phyloP scores from a whole-genome alignment of 2,888 invertebrate genomes.

The Drosophila paracracens region DNA sequence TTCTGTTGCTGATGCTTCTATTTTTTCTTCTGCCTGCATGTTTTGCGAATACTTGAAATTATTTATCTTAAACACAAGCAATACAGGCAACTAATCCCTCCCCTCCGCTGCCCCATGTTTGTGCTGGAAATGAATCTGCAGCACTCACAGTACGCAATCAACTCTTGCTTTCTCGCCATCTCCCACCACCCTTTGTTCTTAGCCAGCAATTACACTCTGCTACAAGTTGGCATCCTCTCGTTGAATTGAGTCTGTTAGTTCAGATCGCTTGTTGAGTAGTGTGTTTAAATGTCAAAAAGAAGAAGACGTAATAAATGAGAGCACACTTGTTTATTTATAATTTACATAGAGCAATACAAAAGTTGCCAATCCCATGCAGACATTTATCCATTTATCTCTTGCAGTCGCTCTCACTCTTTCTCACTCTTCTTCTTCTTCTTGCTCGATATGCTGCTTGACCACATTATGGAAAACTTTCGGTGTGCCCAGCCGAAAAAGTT shows the following conservation, averaged over 20 bases:
- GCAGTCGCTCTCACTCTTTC: slow-evolving; percentile 9
- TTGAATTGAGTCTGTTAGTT: not conserved
- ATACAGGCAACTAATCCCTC: slow-evolving; percentile 2
- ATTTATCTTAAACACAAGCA: slow-evolving; percentile 38
- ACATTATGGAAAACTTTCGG: slow-evolving; percentile 64
- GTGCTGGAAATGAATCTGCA: slow-evolving; percentile 39
- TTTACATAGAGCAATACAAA: slow-evolving; percentile 51
- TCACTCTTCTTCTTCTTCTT: slow-evolving; percentile 2
- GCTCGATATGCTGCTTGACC: slow-evolving; percentile 32
- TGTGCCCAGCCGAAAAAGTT: slow-evolving; percentile 50
- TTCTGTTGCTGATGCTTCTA: slow-evolving; percentile 28
- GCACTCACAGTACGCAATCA: slow-evolving; percentile 55
- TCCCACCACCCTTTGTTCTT: not conserved
- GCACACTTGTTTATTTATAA: slow-evolving; percentile 75
- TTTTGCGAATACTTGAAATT: slow-evolving; percentile 36
- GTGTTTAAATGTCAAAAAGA: slow-evolving; percentile 29
- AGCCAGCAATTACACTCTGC: slow-evolving; percentile 22
- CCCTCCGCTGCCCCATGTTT: not conserved
- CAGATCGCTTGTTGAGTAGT: slow-evolving; percentile 21
- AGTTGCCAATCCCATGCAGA: slow-evolving; percentile 49
- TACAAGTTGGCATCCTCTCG: slow-evolving; percentile 4
- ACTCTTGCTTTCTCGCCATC: slow-evolving; percentile 13
- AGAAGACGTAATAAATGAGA: slow-evolving; percentile 51
- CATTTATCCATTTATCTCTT: slow-evolving; percentile 49
- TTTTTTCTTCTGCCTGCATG: slow-evolving; percentile 14